Evolutionary conservation across 1,140 invertebrate species (phyloP), one percentile per base, ranked within the genome.

Genomic region (Orius insidiosus): DNA sequence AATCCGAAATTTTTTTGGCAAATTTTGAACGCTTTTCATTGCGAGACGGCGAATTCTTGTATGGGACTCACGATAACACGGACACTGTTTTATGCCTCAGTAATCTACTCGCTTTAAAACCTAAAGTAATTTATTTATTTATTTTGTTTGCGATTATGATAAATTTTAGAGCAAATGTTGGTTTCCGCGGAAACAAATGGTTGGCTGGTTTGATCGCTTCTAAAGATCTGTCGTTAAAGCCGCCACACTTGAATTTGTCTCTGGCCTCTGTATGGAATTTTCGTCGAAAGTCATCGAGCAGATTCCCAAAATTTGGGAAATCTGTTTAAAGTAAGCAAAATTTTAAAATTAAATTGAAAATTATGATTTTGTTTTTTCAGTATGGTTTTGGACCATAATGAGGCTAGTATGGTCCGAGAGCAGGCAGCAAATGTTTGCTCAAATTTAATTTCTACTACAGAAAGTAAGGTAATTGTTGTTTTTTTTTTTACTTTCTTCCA

Each of bases 1-100:
- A 19, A 35, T 11, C 15, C 32, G 6, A 37, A 35, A 35, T 34
- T 32, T 3, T 56, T 71, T 3, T 66, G 65, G 30, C 65, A 70
- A 53, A 44, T 71, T 1, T 59, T 72, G 2, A 59, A 60, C 13
- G 67, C 68, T 1, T 72, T 73, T 56, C 66, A 70, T 52, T 63
- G 58, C 52, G 61, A 63, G 18, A 66, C 66, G 5, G 60, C 62
- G 6, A 56, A 62, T 9, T 70, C 66, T 34, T 66, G 68, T 15
- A 71, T 71, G 69, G 70, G 69, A 1, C 53, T 71, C 7, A 68
- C 64, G 5, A 70, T 71, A 39, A 70, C 68, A 0, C 61, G 66
- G 52, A 63, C 68, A 63, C 64, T 2, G 57, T 71, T 13, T 58
- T 71, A 18, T 64, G 67, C 19, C 56, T 73, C n/a, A 71, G 71